Evolutionary conservation across 2,888 invertebrate species (phyloP).

Genomic region (Lepidocyrtoides sp.): DNA sequence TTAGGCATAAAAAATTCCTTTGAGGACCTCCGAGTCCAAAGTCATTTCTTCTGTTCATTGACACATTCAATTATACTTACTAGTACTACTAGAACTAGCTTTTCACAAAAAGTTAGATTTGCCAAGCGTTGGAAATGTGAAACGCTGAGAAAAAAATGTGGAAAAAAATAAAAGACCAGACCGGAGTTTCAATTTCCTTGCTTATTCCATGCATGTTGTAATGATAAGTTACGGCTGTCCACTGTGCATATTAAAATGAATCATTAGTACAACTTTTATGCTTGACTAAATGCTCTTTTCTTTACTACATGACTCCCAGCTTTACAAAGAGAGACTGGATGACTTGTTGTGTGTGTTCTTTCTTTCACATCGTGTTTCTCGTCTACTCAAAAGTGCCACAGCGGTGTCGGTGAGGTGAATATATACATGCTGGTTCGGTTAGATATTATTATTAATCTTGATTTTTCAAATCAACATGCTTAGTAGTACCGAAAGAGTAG

Average conservation of each 20-base stretch:
- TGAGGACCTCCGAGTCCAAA: constrained; percentile 1
- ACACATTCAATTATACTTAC: constrained; percentile 19
- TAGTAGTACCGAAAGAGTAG: no score
- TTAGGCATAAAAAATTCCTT: constrained; percentile 37
- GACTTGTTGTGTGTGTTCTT: not conserved
- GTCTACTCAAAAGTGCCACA: not conserved
- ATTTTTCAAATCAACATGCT: no score
- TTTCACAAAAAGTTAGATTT: not conserved
- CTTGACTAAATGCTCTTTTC: constrained; percentile 2
- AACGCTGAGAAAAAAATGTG: constrained; percentile 1
- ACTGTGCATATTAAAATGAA: constrained; percentile 48
- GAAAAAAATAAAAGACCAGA: constrained; percentile 5
- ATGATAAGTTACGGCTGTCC: constrained; percentile 53
- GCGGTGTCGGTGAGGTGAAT: not conserved
- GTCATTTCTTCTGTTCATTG: constrained; percentile 23
- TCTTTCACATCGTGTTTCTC: not conserved
- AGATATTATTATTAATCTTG: no score
- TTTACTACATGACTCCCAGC: not conserved
- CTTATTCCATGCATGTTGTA: constrained; percentile 22
- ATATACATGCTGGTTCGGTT: not conserved
- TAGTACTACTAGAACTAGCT: no score
- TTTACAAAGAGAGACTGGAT: no score
- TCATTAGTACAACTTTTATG: constrained; percentile 40
- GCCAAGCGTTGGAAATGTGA: not conserved
- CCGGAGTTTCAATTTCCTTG: constrained; percentile 15